Percentiles rank a stretch among this genome's conserved stretches.
Evolutionary conservation across 2,888 invertebrate species (phyloP).

Genomic region (Adelognathus sp.): DNA sequence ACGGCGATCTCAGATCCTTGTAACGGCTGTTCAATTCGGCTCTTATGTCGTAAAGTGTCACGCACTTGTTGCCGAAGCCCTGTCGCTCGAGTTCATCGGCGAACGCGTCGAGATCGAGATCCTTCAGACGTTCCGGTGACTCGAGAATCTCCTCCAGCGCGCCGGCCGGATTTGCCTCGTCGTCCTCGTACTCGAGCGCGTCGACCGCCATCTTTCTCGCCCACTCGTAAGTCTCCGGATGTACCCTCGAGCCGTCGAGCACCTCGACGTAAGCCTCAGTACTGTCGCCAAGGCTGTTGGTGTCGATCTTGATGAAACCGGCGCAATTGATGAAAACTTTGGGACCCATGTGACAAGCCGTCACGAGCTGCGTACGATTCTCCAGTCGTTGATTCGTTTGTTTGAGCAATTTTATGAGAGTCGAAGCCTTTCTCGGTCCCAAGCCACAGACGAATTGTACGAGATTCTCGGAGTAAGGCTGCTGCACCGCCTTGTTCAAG

Average conservation of each 20-base stretch:
- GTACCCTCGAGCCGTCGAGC: constrained; percentile 97
- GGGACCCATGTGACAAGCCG: constrained; percentile 98
- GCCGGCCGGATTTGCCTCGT: constrained; percentile 97
- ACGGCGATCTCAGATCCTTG: constrained; percentile 92
- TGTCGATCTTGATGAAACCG: constrained; percentile 99
- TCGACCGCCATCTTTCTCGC: constrained; percentile 99
- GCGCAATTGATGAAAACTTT: constrained; percentile 99
- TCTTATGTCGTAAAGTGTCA: constrained; percentile 88
- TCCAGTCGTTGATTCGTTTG: constrained; percentile 96
- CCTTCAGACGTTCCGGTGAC: constrained; percentile 95
- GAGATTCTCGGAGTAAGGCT: constrained; percentile 92
- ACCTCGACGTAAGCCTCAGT: constrained; percentile 98
- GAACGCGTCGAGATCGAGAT: constrained; percentile 98
- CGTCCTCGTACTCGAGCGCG: constrained; percentile 98
- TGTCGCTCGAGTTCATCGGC: constrained; percentile 98
- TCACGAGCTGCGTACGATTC: constrained; percentile 97
- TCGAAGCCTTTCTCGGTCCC: constrained; percentile 96
- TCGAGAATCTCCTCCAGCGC: constrained; percentile 98
- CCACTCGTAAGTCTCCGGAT: constrained; percentile 99
- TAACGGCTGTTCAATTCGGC: constrained; percentile 90
- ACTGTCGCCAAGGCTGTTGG: constrained; percentile 95
- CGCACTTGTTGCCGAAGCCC: constrained; percentile 93
- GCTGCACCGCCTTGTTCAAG: constrained; percentile 95
- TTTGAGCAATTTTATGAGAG: constrained; percentile 92
- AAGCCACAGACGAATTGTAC: constrained; percentile 98